Evolutionary conservation across 2,113 vertebrate species (phyloP), one percentile per base, ranked within the genome.

Genomic region (Lanius ludovicianus): DNA sequence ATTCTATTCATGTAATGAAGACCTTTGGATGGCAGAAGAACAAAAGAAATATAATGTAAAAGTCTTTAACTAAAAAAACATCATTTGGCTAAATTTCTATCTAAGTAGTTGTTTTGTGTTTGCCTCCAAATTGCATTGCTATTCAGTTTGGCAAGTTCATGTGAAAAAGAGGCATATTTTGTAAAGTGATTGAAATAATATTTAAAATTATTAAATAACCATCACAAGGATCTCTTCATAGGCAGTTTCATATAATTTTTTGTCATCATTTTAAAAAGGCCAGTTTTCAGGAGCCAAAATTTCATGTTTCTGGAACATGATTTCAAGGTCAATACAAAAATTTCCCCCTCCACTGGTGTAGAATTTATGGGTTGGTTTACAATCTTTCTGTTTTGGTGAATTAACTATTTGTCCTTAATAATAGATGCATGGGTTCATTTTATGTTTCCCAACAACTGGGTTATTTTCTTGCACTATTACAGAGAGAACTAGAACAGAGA

Each of bases 321-420:
- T 59, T 91, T 94, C 44, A 49, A 56, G 39, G 24, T 87, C 47
- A 86, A 28, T n/a, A 44, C 5, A 41, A 83, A 71, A 6, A 3
- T 64, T 59, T 2, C 5, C 18, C 10, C 22, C 4, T 3, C 4
- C 2, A 0, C 2, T 68, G 11, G 6, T 42, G 16, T 55, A 27
- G 25, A 75, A 35, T 50, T 80, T 47, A 6, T 76, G 27, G 19
- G 64, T 20, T 55, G 53, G 4, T 76, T 84, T 46, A n/a, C 81
- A 44, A 50, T 87, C 3, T 67, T 88, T 64, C 7, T 1, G 23
- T 76, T 95, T 81, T 75, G 15, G 11, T 87, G 47, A 55, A 37
- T 89, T 89, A 37, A 10, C 11, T 86, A 8, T 44, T 95, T 78
- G 11, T 55, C 41, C 18, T 52, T 71, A 81, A 56, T 41, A 60